Base-by-base conservation (phyloP, 2,113 vertebrate species). In the Fulica atra region DNA sequence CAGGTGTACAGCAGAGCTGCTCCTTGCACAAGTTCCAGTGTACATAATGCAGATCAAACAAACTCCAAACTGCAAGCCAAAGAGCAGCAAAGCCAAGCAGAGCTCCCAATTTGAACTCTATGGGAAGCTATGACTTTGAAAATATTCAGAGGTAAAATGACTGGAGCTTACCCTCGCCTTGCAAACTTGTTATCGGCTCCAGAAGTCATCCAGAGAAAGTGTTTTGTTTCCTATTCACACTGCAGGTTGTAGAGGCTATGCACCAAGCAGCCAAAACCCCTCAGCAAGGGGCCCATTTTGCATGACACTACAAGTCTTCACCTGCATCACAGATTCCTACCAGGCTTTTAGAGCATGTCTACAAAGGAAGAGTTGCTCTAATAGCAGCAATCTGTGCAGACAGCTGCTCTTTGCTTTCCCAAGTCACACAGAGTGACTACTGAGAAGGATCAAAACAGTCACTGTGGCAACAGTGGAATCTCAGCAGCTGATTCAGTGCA, bases 401-500 rank as follows among this genome's bases (percentile, higher is more conserved):
- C 85, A 83, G 84, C 79, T 61, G 68, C 56, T 84, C 65, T 35
- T n/a, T 86, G 42, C 73, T 33, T 68, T 68, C 69, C 65, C 60
- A n/a, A 78, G 65, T 60, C 69, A 54, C 86, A 84, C 35, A 31
- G 69, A 31, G 57, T 2, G 20, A 65, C 81, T 89, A 56, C 82
- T 28, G 80, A 84, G 89, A 86, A 56, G 61, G 83, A 97, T 95
- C 95, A 95, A 92, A 95, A 94, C 91, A 86, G 94, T 88, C 92
- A 66, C 95, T 93, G 88, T 90, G 92, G 95, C 92, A 96, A 94
- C 94, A 86, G 51, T 7, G 3, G 50, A 88, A 81, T 74, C 79
- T 66, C 88, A 93, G 80, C 79, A 95, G 93, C 82, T 86, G 82
- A 92, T 71, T 68, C 57, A 59, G 48, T 64, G 73, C 71, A 89